Percentiles rank a stretch among this genome's conserved stretches.
Evolutionary conservation across 2,113 vertebrate genomes (phyloP).

Genomic region (Dasyprocta punctata): DNA sequence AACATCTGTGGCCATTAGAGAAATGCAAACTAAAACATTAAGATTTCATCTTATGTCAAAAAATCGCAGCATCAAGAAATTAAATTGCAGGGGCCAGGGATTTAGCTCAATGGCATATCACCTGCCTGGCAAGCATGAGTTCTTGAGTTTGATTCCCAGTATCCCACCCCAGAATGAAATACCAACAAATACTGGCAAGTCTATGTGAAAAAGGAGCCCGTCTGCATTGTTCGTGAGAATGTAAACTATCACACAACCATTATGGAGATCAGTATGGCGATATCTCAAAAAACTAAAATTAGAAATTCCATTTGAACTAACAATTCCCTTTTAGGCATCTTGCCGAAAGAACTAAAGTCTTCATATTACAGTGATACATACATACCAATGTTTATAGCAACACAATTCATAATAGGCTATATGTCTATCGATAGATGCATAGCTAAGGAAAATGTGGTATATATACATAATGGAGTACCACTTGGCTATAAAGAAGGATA

Average conservation of each 20-base stretch:
- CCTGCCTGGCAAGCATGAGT: too few species aligned
- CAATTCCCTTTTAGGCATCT: not conserved
- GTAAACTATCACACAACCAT: not conserved
- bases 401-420: not conserved
- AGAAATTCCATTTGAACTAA: not conserved
- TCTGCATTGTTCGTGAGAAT: not conserved
- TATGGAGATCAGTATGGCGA: not conserved
- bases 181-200: not conserved
- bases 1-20: not conserved
- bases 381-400: not conserved
- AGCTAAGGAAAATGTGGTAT: not conserved
- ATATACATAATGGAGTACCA: not conserved
- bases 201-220: not conserved
- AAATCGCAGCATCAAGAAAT: too few species aligned
- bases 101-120: too few species aligned
- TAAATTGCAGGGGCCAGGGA: too few species aligned
- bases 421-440: not conserved
- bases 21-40: not conserved
- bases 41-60: not conserved
- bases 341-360: not conserved
- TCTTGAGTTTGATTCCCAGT: too few species aligned
- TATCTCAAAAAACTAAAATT: not conserved
- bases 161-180: not conserved
- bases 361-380: not conserved
- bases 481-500: not conserved